Percentiles rank a stretch among this genome's conserved stretches.
Evolutionary conservation across 2,113 vertebrate genomes (phyloP).

Genomic region (Zingel zingel): DNA sequence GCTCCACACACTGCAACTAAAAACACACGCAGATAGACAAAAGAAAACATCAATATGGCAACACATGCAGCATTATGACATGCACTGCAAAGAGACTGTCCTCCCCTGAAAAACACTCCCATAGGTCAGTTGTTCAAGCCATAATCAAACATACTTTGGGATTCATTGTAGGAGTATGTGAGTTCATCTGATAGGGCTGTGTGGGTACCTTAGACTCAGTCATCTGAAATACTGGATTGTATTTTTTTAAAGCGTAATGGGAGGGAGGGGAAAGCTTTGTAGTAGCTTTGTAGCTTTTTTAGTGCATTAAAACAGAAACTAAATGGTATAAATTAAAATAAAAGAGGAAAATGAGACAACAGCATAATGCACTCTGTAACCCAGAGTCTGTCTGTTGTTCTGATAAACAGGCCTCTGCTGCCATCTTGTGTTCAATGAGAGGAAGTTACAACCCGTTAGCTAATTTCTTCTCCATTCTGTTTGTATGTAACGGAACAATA

Average conservation of each 20-base stretch:
- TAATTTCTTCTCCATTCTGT: neutral
- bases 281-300: too few species aligned
- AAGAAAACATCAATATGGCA: neutral
- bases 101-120: too few species aligned
- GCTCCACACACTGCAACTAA: neutral
- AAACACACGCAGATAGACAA: neutral
- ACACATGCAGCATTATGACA: neutral
- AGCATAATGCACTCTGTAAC: too few species aligned
- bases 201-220: too few species aligned
- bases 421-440: slow-evolving; percentile 38
- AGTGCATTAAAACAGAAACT: neutral
- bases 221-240: too few species aligned
- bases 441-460: neutral
- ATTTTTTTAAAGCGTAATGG: too few species aligned
- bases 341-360: neutral
- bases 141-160: too few species aligned
- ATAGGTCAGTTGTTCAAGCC: too few species aligned
- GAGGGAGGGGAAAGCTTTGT: too few species aligned
- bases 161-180: too few species aligned
- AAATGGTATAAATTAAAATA: neutral
- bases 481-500: neutral
- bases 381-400: neutral
- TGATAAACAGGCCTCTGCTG: slow-evolving; percentile 19
- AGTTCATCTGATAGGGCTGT: too few species aligned
- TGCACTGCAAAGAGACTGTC: neutral